Evolutionary conservation across 2,797 vertebrate species (phyloP), one percentile per base, ranked within the genome.

Genomic region (Champsocephalus esox): DNA sequence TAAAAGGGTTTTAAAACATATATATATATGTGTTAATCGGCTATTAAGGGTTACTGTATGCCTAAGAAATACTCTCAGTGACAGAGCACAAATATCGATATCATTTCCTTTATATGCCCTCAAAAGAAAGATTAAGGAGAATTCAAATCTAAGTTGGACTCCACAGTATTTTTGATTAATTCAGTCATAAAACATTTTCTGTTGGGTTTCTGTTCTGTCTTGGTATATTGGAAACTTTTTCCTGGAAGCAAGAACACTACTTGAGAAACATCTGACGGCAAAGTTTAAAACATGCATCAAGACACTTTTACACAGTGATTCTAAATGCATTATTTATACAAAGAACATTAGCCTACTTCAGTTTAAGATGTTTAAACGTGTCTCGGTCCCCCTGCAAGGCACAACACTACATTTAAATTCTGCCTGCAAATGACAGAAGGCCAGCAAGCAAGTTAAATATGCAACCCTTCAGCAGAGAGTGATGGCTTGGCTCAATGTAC

Each of bases 351-450:
- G 34, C 56, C 41, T 7, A 2, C 59, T 59, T 59, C n/a, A 12
- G 13, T 77, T 63, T 41, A 48, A 59, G 49, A 58, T 79, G 41
- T 62, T 68, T 52, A 32, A 60, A 65, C 55, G 12, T 41, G 57
- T 48, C 1, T 49, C 62, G 9, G 38, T 64, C 51, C 59, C 74
- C 63, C 41, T 58, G 49, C 66, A 55, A 66, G 59, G 12, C 55
- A 58, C 14, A 68, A 52, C 24, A 52, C 2, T 57, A 51, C 41
- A 67, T 79, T 81, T 70, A 70, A 52, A 81, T 77, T 66, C 51
- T 54, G 54, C 19, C 61, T 56, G 56, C 32, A 61, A 70, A 75
- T 38, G 58, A 80, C 9, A 2, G 55, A 64, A 52, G 14, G 45
- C 21, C 60, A 28, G 60, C 45, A 64, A 72, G 32, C 11, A 38